Conservation (phyloP, 2,888 invertebrate genomes). For the Drosophila vallismaia region DNA sequence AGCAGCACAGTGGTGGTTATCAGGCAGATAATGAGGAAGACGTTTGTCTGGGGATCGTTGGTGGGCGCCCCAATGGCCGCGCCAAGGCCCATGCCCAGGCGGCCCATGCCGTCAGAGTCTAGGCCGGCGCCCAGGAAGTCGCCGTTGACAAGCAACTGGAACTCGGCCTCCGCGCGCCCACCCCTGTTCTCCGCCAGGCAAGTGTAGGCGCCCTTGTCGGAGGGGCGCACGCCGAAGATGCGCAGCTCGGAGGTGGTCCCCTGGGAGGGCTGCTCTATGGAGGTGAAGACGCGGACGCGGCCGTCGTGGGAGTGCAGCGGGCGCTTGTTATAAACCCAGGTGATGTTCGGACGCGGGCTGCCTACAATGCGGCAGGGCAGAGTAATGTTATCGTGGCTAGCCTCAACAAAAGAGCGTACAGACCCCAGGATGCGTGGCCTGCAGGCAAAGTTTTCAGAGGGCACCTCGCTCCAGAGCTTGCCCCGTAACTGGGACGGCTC, state of each 20-base stretch:
- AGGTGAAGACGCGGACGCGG: slow-evolving; percentile 77
- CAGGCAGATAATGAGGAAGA: slow-evolving; percentile 82
- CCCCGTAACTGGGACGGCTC: slow-evolving; percentile 89
- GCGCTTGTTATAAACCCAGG: slow-evolving; percentile 86
- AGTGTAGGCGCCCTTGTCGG: slow-evolving; percentile 90
- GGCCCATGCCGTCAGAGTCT: slow-evolving; percentile 68
- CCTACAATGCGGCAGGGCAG: slow-evolving; percentile 87
- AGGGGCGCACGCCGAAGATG: slow-evolving; percentile 86
- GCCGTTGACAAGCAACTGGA: slow-evolving; percentile 86
- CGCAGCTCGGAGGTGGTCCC: slow-evolving; percentile 86
- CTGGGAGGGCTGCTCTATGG: slow-evolving; percentile 71
- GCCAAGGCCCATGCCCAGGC: slow-evolving; percentile 82
- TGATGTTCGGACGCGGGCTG: slow-evolving; percentile 90
- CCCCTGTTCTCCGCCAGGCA: slow-evolving; percentile 93
- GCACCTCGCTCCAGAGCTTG: slow-evolving; percentile 89
- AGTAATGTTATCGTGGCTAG: slow-evolving; percentile 88
- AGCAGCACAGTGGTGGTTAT: slow-evolving; percentile 86
- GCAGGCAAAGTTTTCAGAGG: slow-evolving; percentile 92
- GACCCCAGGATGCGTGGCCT: slow-evolving; percentile 87
- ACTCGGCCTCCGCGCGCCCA: slow-evolving; percentile 90
- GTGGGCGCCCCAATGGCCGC: slow-evolving; percentile 79
- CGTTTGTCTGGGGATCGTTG: slow-evolving; percentile 84
- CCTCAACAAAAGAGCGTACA: slow-evolving; percentile 85
- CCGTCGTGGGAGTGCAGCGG: slow-evolving; percentile 77
- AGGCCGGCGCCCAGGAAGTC: slow-evolving; percentile 70